phyloP scores from a whole-genome alignment of 2,888 invertebrate species.

The Drosophila anomalata region DNA sequence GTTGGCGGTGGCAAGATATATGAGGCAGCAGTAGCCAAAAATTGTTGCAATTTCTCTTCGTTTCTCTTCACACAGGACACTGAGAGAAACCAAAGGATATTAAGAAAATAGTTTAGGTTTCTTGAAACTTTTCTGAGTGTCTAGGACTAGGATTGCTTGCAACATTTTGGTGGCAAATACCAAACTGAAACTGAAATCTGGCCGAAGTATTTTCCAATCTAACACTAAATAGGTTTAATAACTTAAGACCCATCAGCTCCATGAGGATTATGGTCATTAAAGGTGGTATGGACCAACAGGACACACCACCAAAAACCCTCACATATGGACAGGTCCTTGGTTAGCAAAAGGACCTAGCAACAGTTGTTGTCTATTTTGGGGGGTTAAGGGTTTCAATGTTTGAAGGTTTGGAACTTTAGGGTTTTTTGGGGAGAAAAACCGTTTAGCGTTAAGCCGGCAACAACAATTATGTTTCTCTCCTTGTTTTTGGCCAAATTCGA shows the following conservation, averaged over 20 bases:
- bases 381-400: neutral
- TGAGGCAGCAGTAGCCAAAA: conserved; percentile 29
- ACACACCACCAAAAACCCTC: neutral
- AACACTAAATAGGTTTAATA: conserved; percentile 37
- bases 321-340: too few species aligned
- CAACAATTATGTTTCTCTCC: conserved; percentile 46
- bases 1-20: conserved; percentile 55
- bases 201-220: conserved; percentile 38
- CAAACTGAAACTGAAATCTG: conserved; percentile 12
- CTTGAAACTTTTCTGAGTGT: neutral
- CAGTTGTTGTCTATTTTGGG: conserved; percentile 48
- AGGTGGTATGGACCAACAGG: conserved; percentile 25
- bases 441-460: conserved; percentile 54
- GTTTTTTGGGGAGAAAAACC: conserved; percentile 39
- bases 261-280: conserved; percentile 67
- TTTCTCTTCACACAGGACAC: neutral
- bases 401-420: too few species aligned
- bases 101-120: neutral
- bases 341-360: conserved; percentile 55
- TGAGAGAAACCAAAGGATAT: neutral
- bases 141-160: neutral
- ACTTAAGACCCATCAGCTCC: conserved; percentile 29
- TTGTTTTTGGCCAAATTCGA: conserved; percentile 20
- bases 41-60: conserved; percentile 9
- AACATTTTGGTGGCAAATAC: neutral